phyloP scores from a whole-genome alignment of 2,888 invertebrate genomes.

The Apamea epomidion region DNA sequence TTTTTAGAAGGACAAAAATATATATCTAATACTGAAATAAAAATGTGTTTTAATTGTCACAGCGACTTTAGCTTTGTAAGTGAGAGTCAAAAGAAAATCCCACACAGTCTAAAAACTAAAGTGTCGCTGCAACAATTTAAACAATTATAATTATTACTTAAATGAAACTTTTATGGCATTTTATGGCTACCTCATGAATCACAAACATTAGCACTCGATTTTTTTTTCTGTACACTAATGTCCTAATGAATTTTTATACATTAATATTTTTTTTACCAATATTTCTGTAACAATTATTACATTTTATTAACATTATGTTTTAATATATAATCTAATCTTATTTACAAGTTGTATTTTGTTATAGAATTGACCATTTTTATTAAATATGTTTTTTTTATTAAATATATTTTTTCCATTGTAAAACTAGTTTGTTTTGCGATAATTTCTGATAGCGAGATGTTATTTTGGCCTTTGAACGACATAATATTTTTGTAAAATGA shows the following conservation, averaged over 20 bases:
- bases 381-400: constrained; percentile 80
- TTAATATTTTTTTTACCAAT: constrained; percentile 79
- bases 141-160: constrained; percentile 70
- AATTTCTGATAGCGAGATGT: constrained; percentile 73
- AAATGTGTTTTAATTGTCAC: constrained; percentile 42
- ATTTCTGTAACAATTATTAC: constrained; percentile 85
- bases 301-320: constrained; percentile 83
- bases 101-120: constrained; percentile 1
- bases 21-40: constrained; percentile 79
- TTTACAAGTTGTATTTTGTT: constrained; percentile 85
- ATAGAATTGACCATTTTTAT: constrained; percentile 87
- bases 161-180: constrained; percentile 85
- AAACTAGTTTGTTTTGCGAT: constrained; percentile 72
- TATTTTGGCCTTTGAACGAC: constrained; percentile 46
- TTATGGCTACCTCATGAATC: constrained; percentile 90
- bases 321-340: constrained; percentile 86
- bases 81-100: not conserved
- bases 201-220: constrained; percentile 84
- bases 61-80: constrained; percentile 1
- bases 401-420: constrained; percentile 77
- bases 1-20: constrained; percentile 70
- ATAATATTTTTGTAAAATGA: constrained; percentile 50
- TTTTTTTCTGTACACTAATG: constrained; percentile 79
- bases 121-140: constrained; percentile 36
- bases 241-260: constrained; percentile 80